phyloP scores from a whole-genome alignment of 2,113 vertebrate genomes.

The Passer domesticus region DNA sequence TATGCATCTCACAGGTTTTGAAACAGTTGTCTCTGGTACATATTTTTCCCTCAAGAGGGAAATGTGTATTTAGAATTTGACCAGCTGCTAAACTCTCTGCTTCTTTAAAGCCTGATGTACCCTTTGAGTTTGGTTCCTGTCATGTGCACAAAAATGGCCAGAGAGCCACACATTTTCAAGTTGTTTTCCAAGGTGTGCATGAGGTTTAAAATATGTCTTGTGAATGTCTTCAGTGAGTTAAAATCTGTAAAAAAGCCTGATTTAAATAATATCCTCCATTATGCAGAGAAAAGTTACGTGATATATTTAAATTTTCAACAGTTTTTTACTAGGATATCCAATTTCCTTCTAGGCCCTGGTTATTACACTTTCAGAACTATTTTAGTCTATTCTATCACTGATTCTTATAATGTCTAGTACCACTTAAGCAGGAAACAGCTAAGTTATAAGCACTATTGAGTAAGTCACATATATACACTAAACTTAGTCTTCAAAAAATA shows the following conservation, averaged over 20 bases:
- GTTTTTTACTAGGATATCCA: not conserved
- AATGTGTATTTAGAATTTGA: not conserved
- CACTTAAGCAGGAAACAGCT: not conserved
- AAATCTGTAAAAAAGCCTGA: not conserved
- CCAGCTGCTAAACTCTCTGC: not conserved
- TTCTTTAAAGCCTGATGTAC: not conserved
- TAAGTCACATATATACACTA: not conserved
- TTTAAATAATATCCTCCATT: not conserved
- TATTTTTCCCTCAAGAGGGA: not conserved
- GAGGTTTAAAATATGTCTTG: not conserved
- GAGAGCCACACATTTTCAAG: not conserved
- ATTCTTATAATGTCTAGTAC: not conserved
- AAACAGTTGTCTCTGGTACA: not conserved
- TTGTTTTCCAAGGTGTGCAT: not conserved
- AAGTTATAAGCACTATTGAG: not conserved
- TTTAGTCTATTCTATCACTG: not conserved
- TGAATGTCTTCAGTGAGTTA: not conserved
- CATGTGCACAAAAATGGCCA: not conserved
- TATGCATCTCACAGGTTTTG: not conserved
- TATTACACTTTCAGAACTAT: not conserved
- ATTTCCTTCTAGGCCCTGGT: not conserved
- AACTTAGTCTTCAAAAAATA: not conserved
- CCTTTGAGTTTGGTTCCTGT: not conserved
- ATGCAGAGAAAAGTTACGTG: not conserved
- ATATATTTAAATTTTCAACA: not conserved